Evolutionary conservation across 1,140 invertebrate genomes (phyloP).

Genomic region (Drosophila orosa): DNA sequence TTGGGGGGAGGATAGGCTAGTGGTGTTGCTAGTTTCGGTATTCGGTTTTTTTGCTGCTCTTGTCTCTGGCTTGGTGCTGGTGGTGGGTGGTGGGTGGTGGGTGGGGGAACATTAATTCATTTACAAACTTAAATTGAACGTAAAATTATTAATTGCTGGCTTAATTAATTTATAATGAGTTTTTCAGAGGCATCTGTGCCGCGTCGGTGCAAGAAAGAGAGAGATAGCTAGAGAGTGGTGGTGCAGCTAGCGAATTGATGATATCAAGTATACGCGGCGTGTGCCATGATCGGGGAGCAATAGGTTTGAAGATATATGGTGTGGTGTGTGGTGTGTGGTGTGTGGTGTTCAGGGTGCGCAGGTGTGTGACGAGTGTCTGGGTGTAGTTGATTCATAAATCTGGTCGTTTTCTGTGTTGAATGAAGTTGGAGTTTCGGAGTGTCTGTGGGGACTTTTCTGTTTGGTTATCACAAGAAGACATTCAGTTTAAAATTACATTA

Average conservation of each 20-base stretch:
- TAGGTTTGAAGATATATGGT: conserved; percentile 1
- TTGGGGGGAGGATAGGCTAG: conserved; percentile 17
- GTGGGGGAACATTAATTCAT: conserved; percentile 64
- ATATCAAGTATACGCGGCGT: conserved; percentile 48
- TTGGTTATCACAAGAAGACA: conserved; percentile 75
- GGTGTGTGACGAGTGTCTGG: conserved; percentile 2
- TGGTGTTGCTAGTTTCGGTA: conserved; percentile 30
- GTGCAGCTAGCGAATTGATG: conserved; percentile 34
- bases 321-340: conserved; percentile 7
- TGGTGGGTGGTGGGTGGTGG: conserved; percentile 17
- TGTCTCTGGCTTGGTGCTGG: conserved; percentile 45
- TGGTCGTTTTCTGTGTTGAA: conserved; percentile 15
- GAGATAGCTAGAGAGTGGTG: conserved; percentile 11
- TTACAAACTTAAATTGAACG: conserved; percentile 78
- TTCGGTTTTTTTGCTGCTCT: conserved; percentile 20
- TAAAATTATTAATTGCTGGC: conserved; percentile 79
- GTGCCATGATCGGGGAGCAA: conserved; percentile 39
- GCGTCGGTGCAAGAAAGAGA: conserved; percentile 46
- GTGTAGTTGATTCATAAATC: conserved; percentile 10
- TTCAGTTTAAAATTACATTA: conserved; percentile 80
- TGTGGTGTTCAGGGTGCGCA: conserved; percentile 5
- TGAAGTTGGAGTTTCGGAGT: conserved; percentile 26
- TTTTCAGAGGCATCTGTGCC: conserved; percentile 61
- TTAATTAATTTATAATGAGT: conserved; percentile 80
- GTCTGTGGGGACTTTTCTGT: conserved; percentile 48